phyloP scores from a whole-genome alignment of 2,888 invertebrate genomes.

The Nemotelus nigrinus region DNA sequence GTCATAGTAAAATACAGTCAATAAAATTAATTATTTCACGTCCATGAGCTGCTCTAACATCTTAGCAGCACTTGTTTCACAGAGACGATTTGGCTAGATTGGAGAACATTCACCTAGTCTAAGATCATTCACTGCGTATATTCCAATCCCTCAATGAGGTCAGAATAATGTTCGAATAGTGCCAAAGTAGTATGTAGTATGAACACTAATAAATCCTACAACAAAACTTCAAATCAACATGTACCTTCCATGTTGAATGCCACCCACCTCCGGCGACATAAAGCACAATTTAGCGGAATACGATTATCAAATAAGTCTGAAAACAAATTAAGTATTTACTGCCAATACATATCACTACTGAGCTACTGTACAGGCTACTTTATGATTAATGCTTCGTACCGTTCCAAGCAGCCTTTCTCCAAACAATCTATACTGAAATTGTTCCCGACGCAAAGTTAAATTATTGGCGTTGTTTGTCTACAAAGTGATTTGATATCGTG shows the following conservation, averaged over 20 bases:
- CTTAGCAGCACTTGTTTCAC: too few relatives aligned
- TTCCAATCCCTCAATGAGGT: too few relatives aligned
- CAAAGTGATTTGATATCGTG: slow-evolving; percentile 35
- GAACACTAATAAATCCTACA: too few relatives aligned
- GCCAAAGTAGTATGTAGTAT: too few relatives aligned
- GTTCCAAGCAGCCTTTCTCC: slow-evolving; percentile 25
- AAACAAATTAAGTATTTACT: slow-evolving; percentile 34
- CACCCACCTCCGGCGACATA: slow-evolving; percentile 13
- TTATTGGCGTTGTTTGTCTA: slow-evolving; percentile 29
- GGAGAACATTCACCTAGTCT: too few relatives aligned
- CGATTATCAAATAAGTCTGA: background rate
- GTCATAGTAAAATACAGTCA: too few relatives aligned
- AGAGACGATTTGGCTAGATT: too few relatives aligned
- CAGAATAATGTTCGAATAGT: too few relatives aligned
- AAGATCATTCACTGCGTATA: too few relatives aligned
- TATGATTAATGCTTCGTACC: slow-evolving; percentile 14
- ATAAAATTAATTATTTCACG: too few relatives aligned
- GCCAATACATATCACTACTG: slow-evolving; percentile 17
- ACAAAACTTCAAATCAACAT: too few relatives aligned
- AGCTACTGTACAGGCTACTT: slow-evolving; percentile 23
- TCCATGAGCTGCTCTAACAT: too few relatives aligned
- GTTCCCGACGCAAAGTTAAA: background rate
- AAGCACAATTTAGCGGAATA: background rate
- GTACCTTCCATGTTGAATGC: background rate
- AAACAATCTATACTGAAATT: background rate